These are phyloP conservation scores for Pristionchus fissidentatus DNA, from an alignment of 2,888 invertebrate species.

Conservation along the genomic window DNA sequence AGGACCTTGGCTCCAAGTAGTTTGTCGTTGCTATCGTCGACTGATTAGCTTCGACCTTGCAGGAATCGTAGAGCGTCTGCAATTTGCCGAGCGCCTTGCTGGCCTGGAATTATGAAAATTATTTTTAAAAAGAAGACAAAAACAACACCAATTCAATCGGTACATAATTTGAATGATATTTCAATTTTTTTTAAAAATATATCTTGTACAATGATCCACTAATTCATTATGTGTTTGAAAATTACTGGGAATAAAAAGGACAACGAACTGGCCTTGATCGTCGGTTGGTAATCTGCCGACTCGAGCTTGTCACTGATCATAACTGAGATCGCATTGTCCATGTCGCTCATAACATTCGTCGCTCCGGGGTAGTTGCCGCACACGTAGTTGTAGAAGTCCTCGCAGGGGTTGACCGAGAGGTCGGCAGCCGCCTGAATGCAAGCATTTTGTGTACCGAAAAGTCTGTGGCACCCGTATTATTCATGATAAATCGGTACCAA, in stretches of 20 bases:
- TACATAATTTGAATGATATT: neutral
- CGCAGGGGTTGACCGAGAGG: constrained; percentile 65
- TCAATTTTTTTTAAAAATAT: neutral
- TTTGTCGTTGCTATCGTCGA: neutral
- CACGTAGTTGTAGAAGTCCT: constrained; percentile 69
- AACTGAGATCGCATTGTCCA: neutral
- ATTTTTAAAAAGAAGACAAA: no score
- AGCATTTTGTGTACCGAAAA: neutral
- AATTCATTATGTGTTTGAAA: no score
- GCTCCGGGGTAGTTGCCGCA: constrained; percentile 60
- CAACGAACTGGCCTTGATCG: constrained; percentile 48
- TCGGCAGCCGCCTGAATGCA: constrained; percentile 57
- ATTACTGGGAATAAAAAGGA: no score
- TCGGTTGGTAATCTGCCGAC: constrained; percentile 55
- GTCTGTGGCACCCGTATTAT: neutral
- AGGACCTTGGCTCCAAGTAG: constrained; percentile 17
- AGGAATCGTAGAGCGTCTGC: constrained; percentile 30
- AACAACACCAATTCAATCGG: no score
- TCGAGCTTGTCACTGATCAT: constrained; percentile 52
- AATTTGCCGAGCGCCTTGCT: constrained; percentile 22
- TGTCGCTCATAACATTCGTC: constrained; percentile 37
- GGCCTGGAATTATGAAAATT: neutral
- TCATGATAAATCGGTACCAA: neutral
- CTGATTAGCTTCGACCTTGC: neutral
- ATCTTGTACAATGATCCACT: neutral